phyloP scores from a whole-genome alignment of 1,140 invertebrate genomes.

The Drosophila bocki region DNA sequence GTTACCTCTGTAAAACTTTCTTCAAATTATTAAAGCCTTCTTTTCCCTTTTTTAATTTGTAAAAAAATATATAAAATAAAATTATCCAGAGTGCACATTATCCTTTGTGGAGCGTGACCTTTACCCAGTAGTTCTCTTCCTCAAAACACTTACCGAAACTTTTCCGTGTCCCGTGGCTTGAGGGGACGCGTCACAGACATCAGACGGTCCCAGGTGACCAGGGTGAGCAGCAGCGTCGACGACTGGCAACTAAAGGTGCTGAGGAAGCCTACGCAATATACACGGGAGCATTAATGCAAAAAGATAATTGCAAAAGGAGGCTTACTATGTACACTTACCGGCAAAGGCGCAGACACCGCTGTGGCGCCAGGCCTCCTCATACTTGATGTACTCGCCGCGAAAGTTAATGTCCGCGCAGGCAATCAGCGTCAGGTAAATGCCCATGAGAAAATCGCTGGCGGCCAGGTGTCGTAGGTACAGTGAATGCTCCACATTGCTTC shows the following conservation, averaged over 20 bases:
- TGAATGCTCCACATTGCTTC: slow-evolving; percentile 87
- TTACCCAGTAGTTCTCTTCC: not conserved
- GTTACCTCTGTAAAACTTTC: not conserved
- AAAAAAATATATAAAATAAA: not conserved
- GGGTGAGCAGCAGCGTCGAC: slow-evolving; percentile 88
- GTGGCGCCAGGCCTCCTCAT: slow-evolving; percentile 88
- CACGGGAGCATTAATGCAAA: slow-evolving; percentile 8
- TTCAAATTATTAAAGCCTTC: not conserved
- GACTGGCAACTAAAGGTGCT: slow-evolving; percentile 89
- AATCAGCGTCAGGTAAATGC: slow-evolving; percentile 89
- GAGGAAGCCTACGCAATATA: slow-evolving; percentile 86
- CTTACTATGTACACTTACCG: slow-evolving; percentile 68
- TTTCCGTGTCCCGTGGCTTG: slow-evolving; percentile 76
- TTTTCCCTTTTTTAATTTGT: not conserved
- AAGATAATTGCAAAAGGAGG: slow-evolving; percentile 4
- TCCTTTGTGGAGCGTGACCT: slow-evolving; percentile 9
- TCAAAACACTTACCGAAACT: slow-evolving; percentile 54
- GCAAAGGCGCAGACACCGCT: slow-evolving; percentile 86
- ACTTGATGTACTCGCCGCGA: slow-evolving; percentile 87
- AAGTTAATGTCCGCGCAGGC: slow-evolving; percentile 88
- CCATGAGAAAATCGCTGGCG: slow-evolving; percentile 90
- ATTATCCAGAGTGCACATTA: not conserved
- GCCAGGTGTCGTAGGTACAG: slow-evolving; percentile 89
- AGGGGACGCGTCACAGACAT: slow-evolving; percentile 88
- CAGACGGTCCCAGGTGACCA: slow-evolving; percentile 88